A percentile compares a stretch with the other conserved stretches of the same genome.
phyloP scores from a whole-genome alignment of 2,888 invertebrate species.

The Nomada hirtipes region DNA sequence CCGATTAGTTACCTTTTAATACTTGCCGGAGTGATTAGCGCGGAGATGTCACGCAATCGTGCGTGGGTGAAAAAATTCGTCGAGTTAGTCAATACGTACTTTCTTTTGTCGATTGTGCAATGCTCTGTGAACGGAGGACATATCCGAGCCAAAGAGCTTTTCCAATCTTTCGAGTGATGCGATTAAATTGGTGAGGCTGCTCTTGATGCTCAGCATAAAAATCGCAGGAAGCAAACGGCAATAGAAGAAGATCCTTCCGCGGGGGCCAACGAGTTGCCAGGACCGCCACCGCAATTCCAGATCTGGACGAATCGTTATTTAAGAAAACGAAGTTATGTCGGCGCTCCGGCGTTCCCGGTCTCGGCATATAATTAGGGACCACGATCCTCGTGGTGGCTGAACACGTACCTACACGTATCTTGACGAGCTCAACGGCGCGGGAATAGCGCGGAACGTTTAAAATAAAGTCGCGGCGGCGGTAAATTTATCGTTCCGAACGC shows the following conservation, averaged over 20 bases:
- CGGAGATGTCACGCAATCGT: background rate
- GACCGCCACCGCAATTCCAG: too few relatives aligned
- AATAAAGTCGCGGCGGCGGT: conserved; percentile 50
- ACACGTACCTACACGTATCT: conserved; percentile 24
- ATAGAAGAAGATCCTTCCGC: too few relatives aligned
- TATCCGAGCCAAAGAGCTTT: too few relatives aligned
- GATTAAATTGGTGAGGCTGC: too few relatives aligned
- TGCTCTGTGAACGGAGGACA: too few relatives aligned
- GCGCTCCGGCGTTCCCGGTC: background rate
- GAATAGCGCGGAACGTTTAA: conserved; percentile 57
- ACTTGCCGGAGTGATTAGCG: background rate
- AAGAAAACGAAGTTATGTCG: background rate
- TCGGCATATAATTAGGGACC: background rate
- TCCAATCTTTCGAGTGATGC: too few relatives aligned
- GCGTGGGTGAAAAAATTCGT: too few relatives aligned
- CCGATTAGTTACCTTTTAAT: background rate
- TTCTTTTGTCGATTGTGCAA: too few relatives aligned
- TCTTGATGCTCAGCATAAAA: too few relatives aligned
- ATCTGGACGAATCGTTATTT: background rate
- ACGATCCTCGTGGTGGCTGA: background rate
- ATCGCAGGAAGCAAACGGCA: too few relatives aligned
- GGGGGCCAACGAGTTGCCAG: too few relatives aligned
- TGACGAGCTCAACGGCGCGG: conserved; percentile 47
- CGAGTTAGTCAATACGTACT: too few relatives aligned
- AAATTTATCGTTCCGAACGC: conserved; percentile 58